Evolutionary conservation across 2,797 vertebrate genomes (phyloP), one percentile per base, ranked within the genome.

Genomic region (Cephalopachus bancanus): DNA sequence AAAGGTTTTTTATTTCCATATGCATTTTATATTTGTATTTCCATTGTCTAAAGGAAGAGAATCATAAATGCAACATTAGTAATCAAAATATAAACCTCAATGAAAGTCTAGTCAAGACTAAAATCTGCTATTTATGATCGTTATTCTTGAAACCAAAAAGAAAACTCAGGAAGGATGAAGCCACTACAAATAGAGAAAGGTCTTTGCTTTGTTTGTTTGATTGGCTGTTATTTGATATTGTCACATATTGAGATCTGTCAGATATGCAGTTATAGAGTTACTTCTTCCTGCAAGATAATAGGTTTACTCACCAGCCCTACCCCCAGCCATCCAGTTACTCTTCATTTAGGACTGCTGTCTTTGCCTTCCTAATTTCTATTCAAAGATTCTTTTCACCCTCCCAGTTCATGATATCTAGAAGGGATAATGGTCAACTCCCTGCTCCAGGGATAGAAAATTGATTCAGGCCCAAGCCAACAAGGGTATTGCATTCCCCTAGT

Each of bases 61-160:
- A 74, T 89, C 7, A 69, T 57, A 91, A 80, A 85, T 72, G 15
- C 5, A 53, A 64, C 17, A 3, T 3, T 51, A 28, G 6, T 64
- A 84, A 69, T 3, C 20, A 60, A 10, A 91, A 87, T 49, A 87
- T 86, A 85, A 85, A 60, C 6, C 1, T 72, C 44, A 51, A 14
- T 69, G n/a, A 83, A 80, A 92, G 20, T 26, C 37, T 62, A 74
- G 15, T 95, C 24, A 74, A 64, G 76, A 30, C 15, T 51, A 75
- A 92, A 62, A 12, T 81, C 53, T 75, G 7, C 14, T 74, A 12
- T 4, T 72, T 83, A 11, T 60, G 17, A 57, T 33, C 7, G 76
- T n/a, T 89, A 91, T 55, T 84, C 14, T 57, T 89, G 44, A 93
- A 91, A 81, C 4, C 19, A 65, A 71, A 83, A 93, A 65, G 71